These are phyloP conservation scores for Rhopalosiphum nymphaeae DNA, from an alignment of 2,888 invertebrate genomes.

Conservation along the genomic window DNA sequence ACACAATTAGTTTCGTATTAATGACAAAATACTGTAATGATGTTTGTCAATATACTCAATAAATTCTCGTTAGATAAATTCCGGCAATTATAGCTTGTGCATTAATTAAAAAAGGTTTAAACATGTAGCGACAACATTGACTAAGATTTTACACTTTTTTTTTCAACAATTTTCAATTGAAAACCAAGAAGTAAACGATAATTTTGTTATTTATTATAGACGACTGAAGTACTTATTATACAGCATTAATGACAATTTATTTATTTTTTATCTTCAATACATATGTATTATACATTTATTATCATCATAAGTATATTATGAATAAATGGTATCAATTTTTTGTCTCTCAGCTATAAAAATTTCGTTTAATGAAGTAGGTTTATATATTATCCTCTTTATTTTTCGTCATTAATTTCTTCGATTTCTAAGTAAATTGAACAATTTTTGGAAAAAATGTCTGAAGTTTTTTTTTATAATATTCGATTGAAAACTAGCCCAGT, in stretches of 20 bases:
- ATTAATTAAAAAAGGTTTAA: conserved; percentile 19
- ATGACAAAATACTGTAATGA: conserved; percentile 9
- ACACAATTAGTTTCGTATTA: conserved; percentile 43
- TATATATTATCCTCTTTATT: not conserved
- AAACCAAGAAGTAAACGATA: conserved; percentile 1
- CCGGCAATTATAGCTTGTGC: not conserved
- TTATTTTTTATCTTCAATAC: not conserved
- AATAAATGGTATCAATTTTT: not conserved
- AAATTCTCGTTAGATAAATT: conserved; percentile 4
- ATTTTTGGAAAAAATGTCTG: not conserved
- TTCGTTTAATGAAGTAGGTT: not conserved
- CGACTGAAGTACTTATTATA: not conserved
- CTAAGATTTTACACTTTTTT: not conserved
- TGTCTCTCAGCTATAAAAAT: not conserved
- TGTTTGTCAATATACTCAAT: conserved; percentile 25
- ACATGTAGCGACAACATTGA: not conserved
- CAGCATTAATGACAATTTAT: not conserved
- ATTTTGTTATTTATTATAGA: conserved; percentile 3
- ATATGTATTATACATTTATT: not conserved
- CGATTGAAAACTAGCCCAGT: not conserved
- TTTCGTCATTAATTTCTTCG: not conserved
- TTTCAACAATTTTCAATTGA: not conserved
- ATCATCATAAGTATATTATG: not conserved
- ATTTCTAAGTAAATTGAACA: not conserved
- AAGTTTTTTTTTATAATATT: not conserved